Evolutionary conservation across 1,140 invertebrate species (phyloP).

Genomic region (Ditylenchus dipsaci): DNA sequence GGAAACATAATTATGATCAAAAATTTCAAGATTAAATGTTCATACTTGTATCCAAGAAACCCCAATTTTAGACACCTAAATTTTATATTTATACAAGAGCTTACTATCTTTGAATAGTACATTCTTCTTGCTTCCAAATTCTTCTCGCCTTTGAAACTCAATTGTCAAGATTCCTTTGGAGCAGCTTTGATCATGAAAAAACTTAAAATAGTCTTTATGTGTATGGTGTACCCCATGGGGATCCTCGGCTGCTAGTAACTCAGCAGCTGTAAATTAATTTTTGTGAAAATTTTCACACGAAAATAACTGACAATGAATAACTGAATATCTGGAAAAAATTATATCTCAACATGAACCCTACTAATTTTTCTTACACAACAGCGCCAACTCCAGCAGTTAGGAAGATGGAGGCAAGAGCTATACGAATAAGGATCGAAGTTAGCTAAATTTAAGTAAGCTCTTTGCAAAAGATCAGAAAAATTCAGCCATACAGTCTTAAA

Average conservation of each 20-base stretch:
- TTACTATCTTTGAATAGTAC: not conserved
- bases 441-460: not conserved
- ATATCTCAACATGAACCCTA: too few relatives aligned
- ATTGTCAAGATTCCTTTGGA: not conserved
- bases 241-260: not conserved
- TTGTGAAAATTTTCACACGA: not conserved
- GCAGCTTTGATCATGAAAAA: not conserved
- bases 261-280: not conserved
- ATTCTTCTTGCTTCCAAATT: not conserved
- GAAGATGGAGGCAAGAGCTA: not conserved
- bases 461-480: too few relatives aligned
- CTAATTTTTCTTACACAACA: not conserved
- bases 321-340: not conserved
- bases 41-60: not conserved
- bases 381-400: not conserved
- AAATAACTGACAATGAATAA: not conserved
- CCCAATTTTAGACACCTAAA: not conserved
- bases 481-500: not conserved
- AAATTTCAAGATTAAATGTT: not conserved
- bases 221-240: not conserved
- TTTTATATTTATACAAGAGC: not conserved
- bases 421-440: not conserved
- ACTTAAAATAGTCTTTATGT: not conserved
- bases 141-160: not conserved
- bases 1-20: too few relatives aligned